phyloP scores from a whole-genome alignment of 2,113 vertebrate genomes.

The Psammodynastes pulverulentus region DNA sequence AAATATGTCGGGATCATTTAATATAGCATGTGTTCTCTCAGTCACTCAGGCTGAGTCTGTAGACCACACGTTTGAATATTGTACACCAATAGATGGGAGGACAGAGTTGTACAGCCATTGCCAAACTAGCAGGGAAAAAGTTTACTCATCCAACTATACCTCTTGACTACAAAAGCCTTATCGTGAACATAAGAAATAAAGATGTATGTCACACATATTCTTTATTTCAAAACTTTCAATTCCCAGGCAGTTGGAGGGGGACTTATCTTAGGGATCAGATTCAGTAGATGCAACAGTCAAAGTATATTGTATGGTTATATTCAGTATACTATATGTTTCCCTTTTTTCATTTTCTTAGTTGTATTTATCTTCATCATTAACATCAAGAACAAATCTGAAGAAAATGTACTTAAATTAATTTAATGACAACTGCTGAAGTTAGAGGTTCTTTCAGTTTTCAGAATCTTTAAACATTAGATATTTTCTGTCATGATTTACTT shows the following conservation, averaged over 20 bases:
- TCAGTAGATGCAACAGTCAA: neutral
- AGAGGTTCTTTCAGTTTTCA: neutral
- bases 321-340: neutral
- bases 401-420: neutral
- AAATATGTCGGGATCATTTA: conserved; percentile 51
- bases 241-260: neutral
- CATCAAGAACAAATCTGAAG: neutral
- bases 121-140: conserved; percentile 10
- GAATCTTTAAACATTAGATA: neutral
- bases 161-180: neutral
- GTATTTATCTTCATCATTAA: neutral
- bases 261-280: neutral
- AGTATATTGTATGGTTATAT: neutral
- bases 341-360: neutral
- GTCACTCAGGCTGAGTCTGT: conserved; percentile 25
- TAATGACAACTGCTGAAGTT: conserved; percentile 4
- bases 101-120: neutral
- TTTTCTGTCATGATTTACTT: neutral
- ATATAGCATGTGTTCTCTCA: conserved; percentile 10
- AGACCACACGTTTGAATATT: conserved; percentile 33
- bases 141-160: neutral
- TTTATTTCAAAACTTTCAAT: neutral
- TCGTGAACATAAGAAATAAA: neutral
- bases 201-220: neutral
- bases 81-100: neutral